Percentiles rank a stretch among this genome's conserved stretches.
These are phyloP conservation scores for Asobara japonica DNA, from an alignment of 1,140 invertebrate genomes.

Conservation along the genomic window DNA sequence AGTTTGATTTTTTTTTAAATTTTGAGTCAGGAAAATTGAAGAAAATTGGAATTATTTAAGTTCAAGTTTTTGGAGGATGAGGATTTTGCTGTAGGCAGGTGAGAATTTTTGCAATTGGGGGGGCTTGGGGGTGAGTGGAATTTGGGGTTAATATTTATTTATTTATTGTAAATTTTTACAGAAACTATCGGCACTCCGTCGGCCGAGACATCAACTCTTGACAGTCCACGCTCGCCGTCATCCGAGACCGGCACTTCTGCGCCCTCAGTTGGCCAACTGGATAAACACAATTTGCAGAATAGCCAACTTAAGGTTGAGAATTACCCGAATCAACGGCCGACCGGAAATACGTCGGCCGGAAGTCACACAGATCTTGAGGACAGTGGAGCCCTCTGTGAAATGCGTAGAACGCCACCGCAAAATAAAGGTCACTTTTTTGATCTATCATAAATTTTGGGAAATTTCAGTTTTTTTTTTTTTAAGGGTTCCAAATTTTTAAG, in stretches of 20 bases:
- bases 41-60: too few relatives aligned
- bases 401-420: slow-evolving; percentile 64
- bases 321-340: slow-evolving; percentile 39
- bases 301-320: slow-evolving; percentile 27
- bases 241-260: slow-evolving; percentile 34
- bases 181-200: slow-evolving; percentile 44
- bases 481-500: too few relatives aligned
- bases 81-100: too few relatives aligned
- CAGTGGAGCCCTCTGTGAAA: slow-evolving; percentile 61
- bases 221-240: slow-evolving; percentile 36
- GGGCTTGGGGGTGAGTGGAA: too few relatives aligned
- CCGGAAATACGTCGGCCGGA: slow-evolving; percentile 39
- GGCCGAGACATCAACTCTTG: slow-evolving; percentile 37
- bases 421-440: slow-evolving; percentile 57
- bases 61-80: too few relatives aligned
- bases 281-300: slow-evolving; percentile 34
- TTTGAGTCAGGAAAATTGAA: too few relatives aligned
- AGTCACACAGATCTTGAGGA: slow-evolving; percentile 46
- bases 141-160: too few relatives aligned
- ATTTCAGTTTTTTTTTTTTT: neutral
- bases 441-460: neutral
- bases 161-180: too few relatives aligned
- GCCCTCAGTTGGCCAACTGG: slow-evolving; percentile 38
- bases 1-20: too few relatives aligned
- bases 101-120: too few relatives aligned